Base-by-base conservation (phyloP, 2,797 vertebrate genomes). In the Glossophaga mutica region DNA sequence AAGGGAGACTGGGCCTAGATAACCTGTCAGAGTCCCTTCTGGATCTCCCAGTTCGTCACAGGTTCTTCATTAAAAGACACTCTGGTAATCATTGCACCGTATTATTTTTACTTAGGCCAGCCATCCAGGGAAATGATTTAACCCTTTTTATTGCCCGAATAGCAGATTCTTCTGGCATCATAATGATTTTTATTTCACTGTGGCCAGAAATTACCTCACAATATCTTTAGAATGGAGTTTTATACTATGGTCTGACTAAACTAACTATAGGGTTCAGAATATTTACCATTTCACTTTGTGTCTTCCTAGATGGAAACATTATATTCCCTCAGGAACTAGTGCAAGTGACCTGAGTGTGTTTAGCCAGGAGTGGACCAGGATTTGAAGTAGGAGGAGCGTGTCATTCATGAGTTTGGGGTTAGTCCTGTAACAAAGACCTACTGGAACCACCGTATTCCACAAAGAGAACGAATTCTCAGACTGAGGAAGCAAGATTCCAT, bases 191-290 rank as follows among this genome's bases (percentile, higher is more conserved):
- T 88, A 89, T 79, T 94, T 94, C 74, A 59, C 50, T 90, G 0
- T 94, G 32, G 2, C 68, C 19, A 95, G 86, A 93, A 87, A 71
- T 87, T 55, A 55, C 39, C 52, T 93, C 26, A 74, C 29, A 55
- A 2, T 89, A 42, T 93, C 96, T 95, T 93, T 78, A 78, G 78
- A 88, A 37, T 90, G 29, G 48, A 73, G 6, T 81, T 87, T 96
- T 89, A 22, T 90, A 93, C 34, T 39, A 52, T 34, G 26, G 34
- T 62, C 10, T 93, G 70, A 71, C 68, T 88, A 70, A 76, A 62
- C 59, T 57, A 59, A 85, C 42, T 94, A 5, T 70, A 34, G 73
- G 74, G 59, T 22, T 92, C 44, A 37, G 39, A 55, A 46, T 86
- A 50, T 46, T 93, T 88, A 73, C 22, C 26, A 37, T 86, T 86